Evolutionary conservation across 2,113 vertebrate genomes (phyloP).

Genomic region (Naja naja): DNA sequence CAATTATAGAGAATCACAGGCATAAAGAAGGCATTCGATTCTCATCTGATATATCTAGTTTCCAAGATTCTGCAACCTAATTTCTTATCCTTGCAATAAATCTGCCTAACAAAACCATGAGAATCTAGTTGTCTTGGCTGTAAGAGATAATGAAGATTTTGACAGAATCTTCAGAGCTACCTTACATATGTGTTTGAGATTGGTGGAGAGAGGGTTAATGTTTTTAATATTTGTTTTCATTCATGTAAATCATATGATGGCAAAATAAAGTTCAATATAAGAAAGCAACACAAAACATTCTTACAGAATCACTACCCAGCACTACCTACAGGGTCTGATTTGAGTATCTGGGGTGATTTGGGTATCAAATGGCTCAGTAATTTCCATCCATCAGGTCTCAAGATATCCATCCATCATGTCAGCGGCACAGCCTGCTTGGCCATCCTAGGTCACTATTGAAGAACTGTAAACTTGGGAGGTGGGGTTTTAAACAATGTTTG

Average conservation of each 20-base stretch:
- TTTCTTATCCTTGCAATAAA: neutral
- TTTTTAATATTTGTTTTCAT: neutral
- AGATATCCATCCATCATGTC: neutral
- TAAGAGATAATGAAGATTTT: neutral
- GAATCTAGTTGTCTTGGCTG: neutral
- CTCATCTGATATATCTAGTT: neutral
- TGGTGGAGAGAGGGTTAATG: neutral
- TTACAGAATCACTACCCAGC: neutral
- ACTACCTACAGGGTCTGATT: neutral
- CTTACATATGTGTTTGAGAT: neutral
- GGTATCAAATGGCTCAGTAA: neutral
- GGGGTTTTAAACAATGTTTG: neutral
- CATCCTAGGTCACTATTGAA: neutral
- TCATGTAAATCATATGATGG: neutral
- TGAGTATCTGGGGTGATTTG: neutral
- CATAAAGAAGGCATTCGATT: neutral
- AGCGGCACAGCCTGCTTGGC: no score
- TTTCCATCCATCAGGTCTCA: neutral
- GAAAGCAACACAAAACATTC: neutral
- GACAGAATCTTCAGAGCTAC: neutral
- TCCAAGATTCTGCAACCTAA: neutral
- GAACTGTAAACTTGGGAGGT: neutral
- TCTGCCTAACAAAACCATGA: neutral
- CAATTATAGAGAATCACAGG: neutral
- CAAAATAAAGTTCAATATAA: neutral